A percentile compares a stretch with the other conserved stretches of the same genome.
Conservation (phyloP, 2,888 invertebrate genomes). For the Dione juno region DNA sequence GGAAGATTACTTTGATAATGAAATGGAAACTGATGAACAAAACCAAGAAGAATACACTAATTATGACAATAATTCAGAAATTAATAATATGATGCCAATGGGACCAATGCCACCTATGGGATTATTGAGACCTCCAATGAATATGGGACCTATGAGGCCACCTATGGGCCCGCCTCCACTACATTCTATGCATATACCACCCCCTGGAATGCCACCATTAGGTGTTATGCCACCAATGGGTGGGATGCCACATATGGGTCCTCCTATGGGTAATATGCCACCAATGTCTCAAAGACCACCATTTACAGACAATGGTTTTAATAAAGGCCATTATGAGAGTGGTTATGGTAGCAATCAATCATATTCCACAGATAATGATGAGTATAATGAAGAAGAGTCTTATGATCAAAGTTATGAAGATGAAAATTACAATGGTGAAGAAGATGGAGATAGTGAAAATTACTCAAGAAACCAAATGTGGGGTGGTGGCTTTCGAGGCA, state of each 20-base stretch:
- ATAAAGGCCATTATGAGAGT: slow-evolving; percentile 68
- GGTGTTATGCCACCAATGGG: slow-evolving; percentile 58
- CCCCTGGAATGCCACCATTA: slow-evolving; percentile 60
- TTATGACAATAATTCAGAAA: slow-evolving; percentile 68
- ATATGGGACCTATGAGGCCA: slow-evolving; percentile 55
- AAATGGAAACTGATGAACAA: slow-evolving; percentile 71
- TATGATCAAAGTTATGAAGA: slow-evolving; percentile 66
- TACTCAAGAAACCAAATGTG: slow-evolving; percentile 67
- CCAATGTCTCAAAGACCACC: slow-evolving; percentile 59
- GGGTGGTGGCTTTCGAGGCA: slow-evolving; percentile 66
- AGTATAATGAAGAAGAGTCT: slow-evolving; percentile 62
- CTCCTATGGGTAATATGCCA: slow-evolving; percentile 60
- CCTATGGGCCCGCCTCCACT: slow-evolving; percentile 52
- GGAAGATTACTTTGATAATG: slow-evolving; percentile 70
- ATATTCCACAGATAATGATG: slow-evolving; percentile 61
- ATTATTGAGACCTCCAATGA: slow-evolving; percentile 50
- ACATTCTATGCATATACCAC: slow-evolving; percentile 60
- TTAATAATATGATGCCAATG: slow-evolving; percentile 58
- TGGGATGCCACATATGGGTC: slow-evolving; percentile 57
- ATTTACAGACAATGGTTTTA: slow-evolving; percentile 72
- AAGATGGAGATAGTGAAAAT: slow-evolving; percentile 59
- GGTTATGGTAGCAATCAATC: slow-evolving; percentile 65
- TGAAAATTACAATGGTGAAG: slow-evolving; percentile 65
- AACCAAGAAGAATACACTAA: slow-evolving; percentile 69
- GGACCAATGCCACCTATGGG: slow-evolving; percentile 55